Evolutionary conservation across 1,140 invertebrate genomes (phyloP), one percentile per base, ranked within the genome.

Genomic region (Ephestia elutella): DNA sequence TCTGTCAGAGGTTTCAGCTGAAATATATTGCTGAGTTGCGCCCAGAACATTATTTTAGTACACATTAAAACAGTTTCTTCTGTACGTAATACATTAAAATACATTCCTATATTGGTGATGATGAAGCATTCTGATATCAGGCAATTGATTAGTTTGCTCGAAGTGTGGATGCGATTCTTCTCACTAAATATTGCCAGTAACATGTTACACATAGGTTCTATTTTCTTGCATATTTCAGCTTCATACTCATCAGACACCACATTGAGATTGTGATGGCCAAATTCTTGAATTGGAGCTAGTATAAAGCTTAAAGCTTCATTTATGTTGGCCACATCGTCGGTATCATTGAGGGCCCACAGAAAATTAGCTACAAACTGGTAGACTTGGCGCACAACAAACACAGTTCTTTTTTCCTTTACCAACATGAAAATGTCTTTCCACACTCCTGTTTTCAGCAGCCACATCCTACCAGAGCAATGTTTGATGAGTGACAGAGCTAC

Each of bases 371-470:
- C 73, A 59, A 86, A 88, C 55, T 85, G 83, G 61, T 85, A 82
- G 13, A 76, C 75, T 65, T 83, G 73, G 8, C 86, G 65, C 8
- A 82, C 63, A 28, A 86, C 75, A 65, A 86, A 88, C 0, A 88
- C 80, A 1, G 86, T 86, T 54, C 73, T 65, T 54, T 73, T 78
- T 21, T 81, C 68, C 57, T 81, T 71, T 28, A 76, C 75, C 4
- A 84, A 60, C 32, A 20, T 73, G 13, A 86, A 50, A 35, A 88
- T 81, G 56, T 86, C 73, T 61, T 74, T 82, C 78, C 82, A 88
- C n/a, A 69, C 57, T 5, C 64, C 77, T 49, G 63, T 77, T 57
- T 79, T 71, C 1, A 82, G 55, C 17, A 88, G 59, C 86, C 86
- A 88, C 13, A 58, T 60, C 13, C 80, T 61, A 1, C 86, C 83